Percentiles rank a stretch among this genome's conserved stretches.
phyloP scores from a whole-genome alignment of 2,113 vertebrate genomes.

The Brachyhypopomus gauderio region DNA sequence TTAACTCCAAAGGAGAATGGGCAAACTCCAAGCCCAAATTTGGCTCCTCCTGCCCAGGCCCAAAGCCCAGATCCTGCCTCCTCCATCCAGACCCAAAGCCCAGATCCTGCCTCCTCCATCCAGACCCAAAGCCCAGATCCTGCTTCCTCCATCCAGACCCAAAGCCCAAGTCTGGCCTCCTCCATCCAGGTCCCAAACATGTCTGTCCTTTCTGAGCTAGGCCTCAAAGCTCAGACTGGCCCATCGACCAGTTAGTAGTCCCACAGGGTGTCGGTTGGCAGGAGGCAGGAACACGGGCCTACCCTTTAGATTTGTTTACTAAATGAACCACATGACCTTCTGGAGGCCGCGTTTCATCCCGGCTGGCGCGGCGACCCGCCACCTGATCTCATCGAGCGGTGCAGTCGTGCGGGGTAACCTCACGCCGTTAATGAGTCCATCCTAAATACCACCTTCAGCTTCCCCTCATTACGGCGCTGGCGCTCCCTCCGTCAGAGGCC shows the following conservation, averaged over 20 bases:
- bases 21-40: slow-evolving; percentile 13
- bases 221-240: not conserved
- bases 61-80: too few relatives aligned
- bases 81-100: too few relatives aligned
- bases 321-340: slow-evolving; percentile 43
- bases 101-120: too few relatives aligned
- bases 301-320: slow-evolving; percentile 39
- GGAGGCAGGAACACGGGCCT: slow-evolving; percentile 21
- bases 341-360: slow-evolving; percentile 36
- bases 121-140: too few relatives aligned
- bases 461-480: slow-evolving; percentile 23
- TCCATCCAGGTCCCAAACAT: too few relatives aligned
- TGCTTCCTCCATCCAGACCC: too few relatives aligned
- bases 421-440: slow-evolving; percentile 42
- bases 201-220: too few relatives aligned
- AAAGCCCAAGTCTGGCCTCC: too few relatives aligned
- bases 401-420: slow-evolving; percentile 14
- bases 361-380: slow-evolving; percentile 21
- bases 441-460: slow-evolving; percentile 22
- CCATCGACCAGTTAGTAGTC: slow-evolving; percentile 28
- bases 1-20: not conserved
- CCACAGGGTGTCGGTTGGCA: slow-evolving; percentile 25
- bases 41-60: too few relatives aligned
- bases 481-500: not conserved
- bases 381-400: not conserved